Evolutionary conservation across 2,113 vertebrate species (phyloP), one percentile per base, ranked within the genome.

Genomic region (Lampris megalopsis): DNA sequence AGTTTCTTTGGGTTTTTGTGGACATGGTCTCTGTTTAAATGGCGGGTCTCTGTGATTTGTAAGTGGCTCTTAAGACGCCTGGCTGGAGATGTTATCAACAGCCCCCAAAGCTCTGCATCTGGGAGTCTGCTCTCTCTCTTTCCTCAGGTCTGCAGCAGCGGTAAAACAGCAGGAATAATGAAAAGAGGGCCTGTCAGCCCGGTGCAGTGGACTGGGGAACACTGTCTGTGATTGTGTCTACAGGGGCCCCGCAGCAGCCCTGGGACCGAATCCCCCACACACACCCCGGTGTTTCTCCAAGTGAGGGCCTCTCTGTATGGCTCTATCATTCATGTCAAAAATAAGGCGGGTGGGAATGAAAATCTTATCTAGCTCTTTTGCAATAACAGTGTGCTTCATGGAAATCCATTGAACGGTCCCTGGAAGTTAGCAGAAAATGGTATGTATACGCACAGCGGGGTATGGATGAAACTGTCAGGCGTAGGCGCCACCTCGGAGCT

Each of bases 161-260:
- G 45, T 77, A 86, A 88, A 91, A 86, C 79, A 88, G 80, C 80
- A 70, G 75, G 60, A 77, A 91, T 80, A 91, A 83, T 86, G 82
- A 89, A 80, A 68, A 63, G 53, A 66, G 71, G 49, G 76, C 74
- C 76, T 85, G 83, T 80, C 63, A 81, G 68, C 8, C n/a, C 65
- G 3, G 65, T 62, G 68, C 9, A 74, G 76, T 58, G 45, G 48
- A 89, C 74, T 52, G 59, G 73, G 36, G 79, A 92, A 91, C 91
- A 92, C 78, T 86, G 80, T 79, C 75, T 41, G 57, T 69, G 88
- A 87, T 82, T 90, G 88, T 90, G 78, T 79, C 79, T 82, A 11
- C 24, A 6, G 65, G 43, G 79, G 83, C 87, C 79, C 71, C 82
- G 41, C 50, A 43, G 38, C 75, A 3, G 24, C 81, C 63, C 73